Percentiles rank a stretch among this genome's conserved stretches.
Evolutionary conservation across 2,888 invertebrate species (phyloP).

Genomic region (Cepaea hortensis): DNA sequence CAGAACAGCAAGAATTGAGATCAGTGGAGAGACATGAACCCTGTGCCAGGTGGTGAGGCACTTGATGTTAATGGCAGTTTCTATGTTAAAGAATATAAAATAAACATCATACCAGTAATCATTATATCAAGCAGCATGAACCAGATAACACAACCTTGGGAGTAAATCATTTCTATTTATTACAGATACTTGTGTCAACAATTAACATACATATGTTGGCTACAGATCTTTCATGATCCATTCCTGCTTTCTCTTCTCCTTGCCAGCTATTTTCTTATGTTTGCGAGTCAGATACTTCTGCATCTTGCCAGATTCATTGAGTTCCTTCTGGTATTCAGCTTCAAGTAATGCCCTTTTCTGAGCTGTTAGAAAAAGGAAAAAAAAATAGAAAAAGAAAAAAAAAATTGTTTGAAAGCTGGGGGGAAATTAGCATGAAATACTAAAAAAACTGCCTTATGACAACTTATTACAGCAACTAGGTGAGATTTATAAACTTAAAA

Average conservation of each 20-base stretch:
- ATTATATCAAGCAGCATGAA: background rate
- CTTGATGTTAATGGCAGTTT: too few relatives aligned
- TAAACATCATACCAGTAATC: background rate
- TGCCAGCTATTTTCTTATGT: conserved; percentile 31
- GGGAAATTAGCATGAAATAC: too few relatives aligned
- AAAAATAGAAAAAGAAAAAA: background rate
- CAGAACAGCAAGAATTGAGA: too few relatives aligned
- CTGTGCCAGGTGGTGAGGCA: too few relatives aligned
- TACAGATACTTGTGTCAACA: background rate
- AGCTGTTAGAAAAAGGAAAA: conserved; percentile 20
- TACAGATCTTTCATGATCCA: conserved; percentile 46
- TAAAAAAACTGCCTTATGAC: too few relatives aligned
- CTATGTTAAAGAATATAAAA: background rate
- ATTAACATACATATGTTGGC: background rate
- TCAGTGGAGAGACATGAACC: too few relatives aligned
- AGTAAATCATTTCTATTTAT: background rate
- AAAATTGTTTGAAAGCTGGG: too few relatives aligned
- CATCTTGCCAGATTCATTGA: conserved; percentile 35
- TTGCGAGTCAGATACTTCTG: conserved; percentile 40
- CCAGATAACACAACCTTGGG: too few relatives aligned
- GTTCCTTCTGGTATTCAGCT: conserved; percentile 40
- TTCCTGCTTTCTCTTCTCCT: conserved; percentile 37
- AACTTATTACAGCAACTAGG: too few relatives aligned
- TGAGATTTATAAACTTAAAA: too few relatives aligned
- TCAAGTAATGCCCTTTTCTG: conserved; percentile 37